Conservation (phyloP, 2,797 vertebrate species). For the Fistularia tabacaria region DNA sequence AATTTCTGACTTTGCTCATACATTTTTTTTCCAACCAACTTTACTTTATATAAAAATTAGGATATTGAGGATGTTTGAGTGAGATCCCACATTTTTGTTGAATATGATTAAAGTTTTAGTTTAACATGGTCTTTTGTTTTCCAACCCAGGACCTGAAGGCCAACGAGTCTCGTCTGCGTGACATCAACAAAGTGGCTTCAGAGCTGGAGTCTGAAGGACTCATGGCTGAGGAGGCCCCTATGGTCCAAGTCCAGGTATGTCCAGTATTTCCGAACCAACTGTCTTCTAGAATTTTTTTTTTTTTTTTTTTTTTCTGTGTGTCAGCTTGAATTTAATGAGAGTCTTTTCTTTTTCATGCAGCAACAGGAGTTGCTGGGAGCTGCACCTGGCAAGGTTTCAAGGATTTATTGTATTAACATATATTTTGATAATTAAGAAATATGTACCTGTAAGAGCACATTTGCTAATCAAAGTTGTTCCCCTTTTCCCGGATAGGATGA, state of each 20-base stretch:
- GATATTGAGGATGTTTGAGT: no score
- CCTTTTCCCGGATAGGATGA: conserved; percentile 82
- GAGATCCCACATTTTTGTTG: background rate
- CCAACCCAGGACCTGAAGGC: conserved; percentile 89
- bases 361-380: conserved; percentile 73
- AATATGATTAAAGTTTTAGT: background rate
- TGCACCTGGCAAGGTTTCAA: conserved; percentile 70
- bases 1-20: no score
- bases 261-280: background rate
- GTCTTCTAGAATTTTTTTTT: background rate
- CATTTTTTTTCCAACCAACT: no score
- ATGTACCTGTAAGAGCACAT: background rate
- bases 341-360: conserved; percentile 37
- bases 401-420: background rate
- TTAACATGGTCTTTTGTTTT: background rate
- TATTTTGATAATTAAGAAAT: background rate
- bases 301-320: background rate
- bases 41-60: no score
- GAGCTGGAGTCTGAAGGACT: conserved; percentile 97
- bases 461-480: background rate
- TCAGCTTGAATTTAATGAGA: background rate
- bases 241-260: conserved; percentile 77
- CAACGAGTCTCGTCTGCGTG: conserved; percentile 95
- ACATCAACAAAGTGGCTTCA: conserved; percentile 97
- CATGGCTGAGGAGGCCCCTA: conserved; percentile 93